These are phyloP conservation scores for Eubasilissa regina DNA, from an alignment of 1,140 invertebrate genomes.

Conservation along the genomic window DNA sequence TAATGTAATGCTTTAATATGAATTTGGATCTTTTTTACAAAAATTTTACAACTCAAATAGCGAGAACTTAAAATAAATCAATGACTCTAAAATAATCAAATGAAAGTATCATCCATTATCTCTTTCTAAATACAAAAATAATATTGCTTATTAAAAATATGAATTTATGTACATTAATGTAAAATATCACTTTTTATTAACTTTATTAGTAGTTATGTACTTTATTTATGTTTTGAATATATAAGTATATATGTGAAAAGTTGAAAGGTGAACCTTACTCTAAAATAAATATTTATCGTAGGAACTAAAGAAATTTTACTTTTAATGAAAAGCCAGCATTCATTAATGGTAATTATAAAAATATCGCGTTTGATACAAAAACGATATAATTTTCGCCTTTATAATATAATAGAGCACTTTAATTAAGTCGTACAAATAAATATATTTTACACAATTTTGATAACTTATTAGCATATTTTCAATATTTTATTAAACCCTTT, in stretches of 20 bases:
- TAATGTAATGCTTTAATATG: conserved; percentile 32
- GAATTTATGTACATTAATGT: conserved; percentile 33
- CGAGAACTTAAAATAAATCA: conserved; percentile 22
- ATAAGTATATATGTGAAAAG: conserved; percentile 22
- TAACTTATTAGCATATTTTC: conserved; percentile 17
- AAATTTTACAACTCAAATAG: conserved; percentile 7
- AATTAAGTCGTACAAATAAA: conserved; percentile 27
- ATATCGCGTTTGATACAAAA: conserved; percentile 53
- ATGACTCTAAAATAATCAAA: conserved; percentile 42
- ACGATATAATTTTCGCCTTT: conserved; percentile 35
- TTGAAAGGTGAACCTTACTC: conserved; percentile 27
- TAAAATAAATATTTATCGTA: conserved; percentile 53
- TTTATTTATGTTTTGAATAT: conserved; percentile 1
- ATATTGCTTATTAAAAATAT: conserved; percentile 45
- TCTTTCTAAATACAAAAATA: conserved; percentile 41
- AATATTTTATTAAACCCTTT: background rate
- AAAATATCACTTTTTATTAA: conserved; percentile 37
- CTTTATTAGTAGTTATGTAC: conserved; percentile 15
- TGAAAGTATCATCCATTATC: conserved; percentile 16
- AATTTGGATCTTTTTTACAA: conserved; percentile 12
- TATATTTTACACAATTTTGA: conserved; percentile 22
- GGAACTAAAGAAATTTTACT: conserved; percentile 46
- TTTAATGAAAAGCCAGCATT: conserved; percentile 47
- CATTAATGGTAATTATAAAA: conserved; percentile 44
- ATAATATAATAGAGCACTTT: conserved; percentile 22